These are phyloP conservation scores for Brachyhypopomus occidentalis DNA, from an alignment of 2,113 vertebrate genomes.

Conservation along the genomic window DNA sequence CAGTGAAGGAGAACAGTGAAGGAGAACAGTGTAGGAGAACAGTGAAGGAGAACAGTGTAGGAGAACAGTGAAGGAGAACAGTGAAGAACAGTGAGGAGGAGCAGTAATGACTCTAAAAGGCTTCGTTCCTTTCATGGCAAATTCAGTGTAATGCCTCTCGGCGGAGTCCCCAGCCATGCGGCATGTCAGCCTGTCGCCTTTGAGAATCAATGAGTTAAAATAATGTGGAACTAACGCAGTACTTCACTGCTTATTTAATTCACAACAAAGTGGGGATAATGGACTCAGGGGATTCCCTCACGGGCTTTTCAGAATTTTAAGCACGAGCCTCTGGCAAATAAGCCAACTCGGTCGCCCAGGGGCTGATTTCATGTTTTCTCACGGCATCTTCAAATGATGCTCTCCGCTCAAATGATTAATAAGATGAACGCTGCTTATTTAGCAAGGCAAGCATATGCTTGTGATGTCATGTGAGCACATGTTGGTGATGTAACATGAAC, in stretches of 20 bases:
- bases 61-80: slow-evolving; percentile 13
- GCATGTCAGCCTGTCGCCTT: slow-evolving; percentile 64
- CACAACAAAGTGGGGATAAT: slow-evolving; percentile 82
- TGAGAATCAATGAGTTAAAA: slow-evolving; percentile 78
- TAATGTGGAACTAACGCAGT: slow-evolving; percentile 76
- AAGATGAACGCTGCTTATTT: neutral
- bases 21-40: too few species aligned
- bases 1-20: too few species aligned
- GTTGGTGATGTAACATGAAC: neutral
- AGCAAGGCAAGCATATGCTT: neutral
- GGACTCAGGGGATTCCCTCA: slow-evolving; percentile 75
- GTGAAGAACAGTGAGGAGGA: slow-evolving; percentile 15
- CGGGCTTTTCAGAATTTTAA: slow-evolving; percentile 72
- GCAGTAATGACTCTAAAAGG: slow-evolving; percentile 43
- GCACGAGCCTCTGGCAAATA: slow-evolving; percentile 75
- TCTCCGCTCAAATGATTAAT: slow-evolving; percentile 34
- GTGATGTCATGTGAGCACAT: neutral
- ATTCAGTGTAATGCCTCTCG: slow-evolving; percentile 54
- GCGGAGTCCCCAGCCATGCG: slow-evolving; percentile 63
- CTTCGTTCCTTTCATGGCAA: slow-evolving; percentile 46
- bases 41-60: too few species aligned
- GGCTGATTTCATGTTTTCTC: slow-evolving; percentile 9
- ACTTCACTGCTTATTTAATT: slow-evolving; percentile 83
- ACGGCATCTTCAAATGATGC: slow-evolving; percentile 21
- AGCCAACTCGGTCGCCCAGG: slow-evolving; percentile 71